phyloP scores from a whole-genome alignment of 2,888 invertebrate genomes.

The Agriopis marginaria region DNA sequence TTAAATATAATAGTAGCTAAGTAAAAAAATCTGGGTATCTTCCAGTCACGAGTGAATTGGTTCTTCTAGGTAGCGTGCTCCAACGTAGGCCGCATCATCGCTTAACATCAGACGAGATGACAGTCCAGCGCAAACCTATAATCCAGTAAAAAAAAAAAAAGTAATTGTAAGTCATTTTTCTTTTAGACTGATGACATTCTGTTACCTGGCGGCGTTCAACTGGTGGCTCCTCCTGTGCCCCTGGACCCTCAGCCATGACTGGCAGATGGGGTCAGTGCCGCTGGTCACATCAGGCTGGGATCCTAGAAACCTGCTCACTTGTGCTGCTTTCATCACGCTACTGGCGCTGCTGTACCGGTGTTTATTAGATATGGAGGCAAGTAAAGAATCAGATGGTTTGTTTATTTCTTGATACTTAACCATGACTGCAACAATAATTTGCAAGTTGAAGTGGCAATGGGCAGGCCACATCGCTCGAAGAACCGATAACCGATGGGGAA shows the following conservation, averaged over 20 bases:
- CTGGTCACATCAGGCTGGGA: constrained; percentile 90
- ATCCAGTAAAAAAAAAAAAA: too few species aligned
- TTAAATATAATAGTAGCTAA: too few species aligned
- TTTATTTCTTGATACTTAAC: neutral
- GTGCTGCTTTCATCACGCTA: constrained; percentile 89
- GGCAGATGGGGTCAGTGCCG: constrained; percentile 95
- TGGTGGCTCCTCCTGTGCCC: constrained; percentile 93
- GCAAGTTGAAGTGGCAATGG: too few species aligned
- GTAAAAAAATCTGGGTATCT: too few species aligned
- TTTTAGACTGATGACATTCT: constrained; percentile 91
- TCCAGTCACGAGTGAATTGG: too few species aligned
- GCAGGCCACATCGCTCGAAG: too few species aligned
- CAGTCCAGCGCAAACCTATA: too few species aligned
- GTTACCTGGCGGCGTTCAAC: constrained; percentile 93
- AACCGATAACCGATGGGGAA: too few species aligned
- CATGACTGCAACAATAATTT: too few species aligned
- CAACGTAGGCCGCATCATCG: too few species aligned
- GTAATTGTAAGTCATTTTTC: neutral
- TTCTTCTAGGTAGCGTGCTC: too few species aligned
- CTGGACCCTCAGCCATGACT: constrained; percentile 92
- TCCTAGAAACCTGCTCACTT: constrained; percentile 90
- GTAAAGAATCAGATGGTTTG: constrained; percentile 32
- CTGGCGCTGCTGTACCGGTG: constrained; percentile 88
- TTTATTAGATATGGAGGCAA: constrained; percentile 90
- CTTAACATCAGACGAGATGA: too few species aligned